Percentiles rank a stretch among this genome's conserved stretches.
phyloP scores from a whole-genome alignment of 2,113 vertebrate species.

The Romanogobio albipinnatus region DNA sequence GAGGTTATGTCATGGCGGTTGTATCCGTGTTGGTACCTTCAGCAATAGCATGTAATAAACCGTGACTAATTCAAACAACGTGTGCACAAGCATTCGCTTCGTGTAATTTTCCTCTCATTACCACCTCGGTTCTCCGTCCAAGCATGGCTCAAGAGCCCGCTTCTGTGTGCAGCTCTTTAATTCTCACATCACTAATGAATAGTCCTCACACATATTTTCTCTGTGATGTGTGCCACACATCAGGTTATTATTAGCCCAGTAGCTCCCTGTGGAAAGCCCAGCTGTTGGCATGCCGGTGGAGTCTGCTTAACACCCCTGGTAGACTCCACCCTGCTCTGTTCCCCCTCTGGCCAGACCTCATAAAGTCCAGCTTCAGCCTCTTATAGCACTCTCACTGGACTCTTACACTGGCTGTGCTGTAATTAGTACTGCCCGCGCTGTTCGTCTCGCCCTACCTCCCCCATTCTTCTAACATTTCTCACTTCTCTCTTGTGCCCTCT shows the following conservation, averaged over 20 bases:
- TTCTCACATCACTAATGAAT: constrained; percentile 50
- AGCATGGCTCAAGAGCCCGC: constrained; percentile 36
- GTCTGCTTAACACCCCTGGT: constrained; percentile 26
- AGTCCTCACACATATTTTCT: constrained; percentile 30
- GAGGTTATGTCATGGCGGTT: background rate
- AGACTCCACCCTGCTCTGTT: constrained; percentile 31
- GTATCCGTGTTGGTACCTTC: constrained; percentile 15
- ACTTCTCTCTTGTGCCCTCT: constrained; percentile 39
- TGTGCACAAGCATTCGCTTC: constrained; percentile 19
- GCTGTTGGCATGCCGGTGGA: constrained; percentile 37
- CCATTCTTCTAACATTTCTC: constrained; percentile 35
- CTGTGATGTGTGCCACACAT: constrained; percentile 39
- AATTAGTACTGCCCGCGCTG: constrained; percentile 55
- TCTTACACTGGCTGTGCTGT: constrained; percentile 39
- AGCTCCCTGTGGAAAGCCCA: constrained; percentile 37
- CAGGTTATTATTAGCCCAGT: constrained; percentile 34
- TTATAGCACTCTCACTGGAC: constrained; percentile 47
- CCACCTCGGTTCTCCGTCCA: constrained; percentile 26
- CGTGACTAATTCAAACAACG: constrained; percentile 16
- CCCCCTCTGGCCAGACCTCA: constrained; percentile 37
- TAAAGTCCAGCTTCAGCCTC: constrained; percentile 46
- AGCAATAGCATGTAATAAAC: constrained; percentile 38
- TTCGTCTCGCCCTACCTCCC: constrained; percentile 57
- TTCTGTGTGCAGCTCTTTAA: constrained; percentile 38
- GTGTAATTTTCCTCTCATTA: constrained; percentile 39